A percentile compares a stretch with the other conserved stretches of the same genome.
phyloP scores from a whole-genome alignment of 2,888 invertebrate genomes.

The Cryptocheilus praepositus region DNA sequence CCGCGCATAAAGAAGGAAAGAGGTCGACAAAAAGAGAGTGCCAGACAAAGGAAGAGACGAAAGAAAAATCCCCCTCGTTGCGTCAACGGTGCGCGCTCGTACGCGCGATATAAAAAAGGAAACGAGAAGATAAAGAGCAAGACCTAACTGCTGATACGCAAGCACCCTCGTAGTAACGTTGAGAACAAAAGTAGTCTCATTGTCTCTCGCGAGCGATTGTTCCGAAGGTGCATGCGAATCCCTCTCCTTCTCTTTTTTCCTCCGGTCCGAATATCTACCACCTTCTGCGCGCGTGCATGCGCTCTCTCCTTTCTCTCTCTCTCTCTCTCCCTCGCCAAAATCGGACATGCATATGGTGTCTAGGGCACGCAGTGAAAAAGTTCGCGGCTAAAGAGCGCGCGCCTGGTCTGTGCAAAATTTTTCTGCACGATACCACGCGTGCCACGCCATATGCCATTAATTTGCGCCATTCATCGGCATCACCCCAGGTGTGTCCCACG shows the following conservation, averaged over 20 bases:
- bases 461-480: slow-evolving; percentile 58
- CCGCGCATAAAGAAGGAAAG: no score
- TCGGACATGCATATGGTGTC: no score
- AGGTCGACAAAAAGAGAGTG: no score
- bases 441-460: slow-evolving; percentile 64
- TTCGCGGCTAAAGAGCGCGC: neutral
- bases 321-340: neutral
- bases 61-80: no score
- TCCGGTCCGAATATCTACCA: neutral
- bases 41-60: no score
- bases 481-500: slow-evolving; percentile 59
- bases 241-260: neutral
- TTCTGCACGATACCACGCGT: slow-evolving; percentile 32
- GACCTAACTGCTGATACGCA: no score
- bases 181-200: slow-evolving; percentile 60
- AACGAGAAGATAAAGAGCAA: no score
- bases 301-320: slow-evolving; percentile 1
- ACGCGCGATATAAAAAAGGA: no score
- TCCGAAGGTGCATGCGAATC: slow-evolving; percentile 30
- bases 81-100: no score
- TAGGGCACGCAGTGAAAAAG: neutral
- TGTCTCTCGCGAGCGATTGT: slow-evolving; percentile 60
- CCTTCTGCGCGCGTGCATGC: slow-evolving; percentile 9
- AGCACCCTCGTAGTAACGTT: slow-evolving; percentile 29
- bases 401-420: slow-evolving; percentile 34